Base-by-base conservation (phyloP, 2,113 vertebrate genomes). In the Pluvialis apricaria region DNA sequence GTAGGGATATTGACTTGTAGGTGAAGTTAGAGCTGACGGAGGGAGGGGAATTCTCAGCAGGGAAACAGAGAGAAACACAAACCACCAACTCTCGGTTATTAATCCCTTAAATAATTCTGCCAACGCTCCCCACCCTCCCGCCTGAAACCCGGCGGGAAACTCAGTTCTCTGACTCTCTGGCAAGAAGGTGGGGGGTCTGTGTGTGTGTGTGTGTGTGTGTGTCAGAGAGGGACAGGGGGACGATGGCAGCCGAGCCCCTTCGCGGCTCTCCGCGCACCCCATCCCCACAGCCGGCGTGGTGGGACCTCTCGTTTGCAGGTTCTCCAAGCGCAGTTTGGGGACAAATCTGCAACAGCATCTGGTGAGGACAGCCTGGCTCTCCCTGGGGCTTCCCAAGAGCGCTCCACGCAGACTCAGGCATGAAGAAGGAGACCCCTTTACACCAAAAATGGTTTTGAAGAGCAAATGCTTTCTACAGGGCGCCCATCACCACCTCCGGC, bases 201-300 rank as follows among this genome's bases (percentile, higher is more conserved):
- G 45, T 45, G 65, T 24, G 22, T 15, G 7, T 2, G 28, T 9
- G 5, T 9, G 32, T 4, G 36, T 8, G 36, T 18, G 36, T 17
- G 36, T 5, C 66, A 79, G 24, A 38, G 32, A 17, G 52, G 54
- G 54, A 52, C 1, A 2, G 29, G 49, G 21, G 17, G 11, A 31
- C 2, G 8, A 10, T 3, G 20, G 45, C 49, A 52, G 73, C 5
- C 2, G 20, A 88, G 29, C 31, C 60, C 47, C 49, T 38, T 18
- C 1, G 2, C 28, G 3, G 42, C 73, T 73, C 49, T 18, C 40
- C 73, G 32, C 55, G 31, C 32, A 51, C 3, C 9, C 10, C 16
- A 3, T 12, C 51, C 55, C 4, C 0, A 15, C 0, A 16, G 26
- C 7, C 25, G 0, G 13, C 3, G 3, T 34, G 31, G 38, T 9